Base-by-base conservation (phyloP, 2,888 invertebrate genomes). In the Mantis religiosa region DNA sequence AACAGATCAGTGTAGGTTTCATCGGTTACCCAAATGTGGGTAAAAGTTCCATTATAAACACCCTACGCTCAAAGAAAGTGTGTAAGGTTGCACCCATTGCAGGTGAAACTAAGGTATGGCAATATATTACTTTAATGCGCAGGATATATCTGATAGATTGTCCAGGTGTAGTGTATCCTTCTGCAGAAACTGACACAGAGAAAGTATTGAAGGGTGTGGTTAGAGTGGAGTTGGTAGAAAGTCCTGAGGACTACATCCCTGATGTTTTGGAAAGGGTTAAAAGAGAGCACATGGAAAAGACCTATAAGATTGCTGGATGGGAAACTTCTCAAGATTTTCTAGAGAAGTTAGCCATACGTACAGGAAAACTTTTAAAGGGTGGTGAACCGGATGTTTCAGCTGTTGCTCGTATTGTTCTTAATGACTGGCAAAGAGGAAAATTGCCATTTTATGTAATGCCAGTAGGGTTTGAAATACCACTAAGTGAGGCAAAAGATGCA, bases 21-120 rank as follows among this genome's bases (percentile, higher is more conserved):
- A 98, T 99, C 92, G 99, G 99, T 0, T 99, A 99, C 93, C 99
- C 99, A 3, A 99, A 99, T 94, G 98, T 98, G 7, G 99, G 99
- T 0, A 99, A 99, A 93, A 99, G 99, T 90, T 99, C 99, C 0
- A 96, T 99, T 9, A 99, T 99, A 91, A 99, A 99, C 93, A 98
- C 99, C 0, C 94, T 99, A 89, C 95, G 98, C 89, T 97, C 97
- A 15, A 99, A 99, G 92, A 99, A 99, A 94, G 99, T 99, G 0
- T 99, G 99, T 93, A 99, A 99, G 93, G 99, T 95, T 82, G 99
- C 99, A 7, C 99, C 99, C 0, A 98, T 99, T 92, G 99, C 99
- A 89, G 99, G 99, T 8, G 98, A 98, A 93, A 98, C 98, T 0
- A 98, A 98, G 94, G 99, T 99, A 1, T 99, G 99, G 99, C 99